phyloP scores from a whole-genome alignment of 2,797 vertebrate species.

The Gallinago nigripennis region DNA sequence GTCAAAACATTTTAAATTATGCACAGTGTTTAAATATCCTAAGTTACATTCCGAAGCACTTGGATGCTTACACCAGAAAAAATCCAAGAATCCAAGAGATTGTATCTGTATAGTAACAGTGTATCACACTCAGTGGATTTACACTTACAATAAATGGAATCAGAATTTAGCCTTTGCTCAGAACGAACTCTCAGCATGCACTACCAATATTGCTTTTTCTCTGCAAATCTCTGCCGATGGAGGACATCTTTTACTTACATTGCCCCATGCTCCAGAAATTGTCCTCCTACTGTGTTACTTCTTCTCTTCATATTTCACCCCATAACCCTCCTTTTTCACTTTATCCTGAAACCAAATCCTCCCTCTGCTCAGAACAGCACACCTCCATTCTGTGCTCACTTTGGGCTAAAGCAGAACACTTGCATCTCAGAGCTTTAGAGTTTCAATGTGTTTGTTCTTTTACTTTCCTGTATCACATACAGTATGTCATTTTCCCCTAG shows the following conservation, averaged over 20 bases:
- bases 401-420: background rate
- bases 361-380: background rate
- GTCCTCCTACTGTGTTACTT: background rate
- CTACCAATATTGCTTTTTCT: background rate
- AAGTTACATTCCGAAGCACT: background rate
- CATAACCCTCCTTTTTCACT: background rate
- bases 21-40: background rate
- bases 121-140: background rate
- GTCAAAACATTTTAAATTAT: background rate
- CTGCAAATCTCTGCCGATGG: background rate
- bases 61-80: background rate
- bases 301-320: background rate
- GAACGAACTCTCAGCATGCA: background rate
- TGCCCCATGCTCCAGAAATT: background rate
- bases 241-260: background rate
- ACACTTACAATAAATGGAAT: background rate
- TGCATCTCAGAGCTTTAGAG: background rate
- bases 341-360: background rate
- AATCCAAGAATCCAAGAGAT: background rate
- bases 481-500: background rate
- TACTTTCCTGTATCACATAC: background rate
- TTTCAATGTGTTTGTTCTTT: slow-evolving; percentile 12
- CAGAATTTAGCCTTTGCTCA: background rate
- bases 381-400: background rate
- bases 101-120: background rate